Evolutionary conservation across 2,888 invertebrate species (phyloP), one percentile per base, ranked within the genome.

Genomic region (Rhaphigaster nebulosa): DNA sequence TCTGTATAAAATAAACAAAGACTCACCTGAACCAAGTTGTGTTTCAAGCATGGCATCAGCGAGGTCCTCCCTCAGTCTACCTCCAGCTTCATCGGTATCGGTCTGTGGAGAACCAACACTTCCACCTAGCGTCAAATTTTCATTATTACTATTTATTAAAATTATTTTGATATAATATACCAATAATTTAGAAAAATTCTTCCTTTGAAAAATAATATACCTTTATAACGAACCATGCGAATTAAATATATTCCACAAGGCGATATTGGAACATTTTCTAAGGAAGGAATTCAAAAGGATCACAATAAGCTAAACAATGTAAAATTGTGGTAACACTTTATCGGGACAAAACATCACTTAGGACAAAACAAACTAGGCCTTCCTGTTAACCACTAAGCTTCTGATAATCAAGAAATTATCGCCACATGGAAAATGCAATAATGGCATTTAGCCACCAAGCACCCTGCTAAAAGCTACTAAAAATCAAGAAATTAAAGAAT

Each of bases 1-100:
- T 29, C 84, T 4, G 15, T 23, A 76, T 34, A 76, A 76, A 60
- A 90, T 41, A 76, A n/a, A 50, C 52, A 26, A n/a, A 84, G 84
- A 91, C 41, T 90, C 87, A 88, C 80, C 90, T 90, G 90, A 54
- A 84, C 80, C 34, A 34, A 88, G 76, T 29, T 52, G 91, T 12
- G 96, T 96, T 93, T 98, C 98, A 92, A 97, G 95, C 98, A 98
- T 98, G 90, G 98, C 98, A 93, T 98, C 98, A 0, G 98, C 98
- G 90, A 98, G 95, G 94, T 98, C 98, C 94, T 98, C 98, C 92
- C 96, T 95, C 29, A 98, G 95, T 93, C 97, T 96, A 91, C 96
- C 96, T 34, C 91, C 92, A 54, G 90, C 91, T 50, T 91, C 90
- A 89, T 91, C 91, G 1, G 87, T 84, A 52, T 93, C 93, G 93